Percentiles rank a stretch among this genome's conserved stretches.
phyloP scores from a whole-genome alignment of 64 coral and sea anemone species.

The Dendrophyllia cribrosa region DNA sequence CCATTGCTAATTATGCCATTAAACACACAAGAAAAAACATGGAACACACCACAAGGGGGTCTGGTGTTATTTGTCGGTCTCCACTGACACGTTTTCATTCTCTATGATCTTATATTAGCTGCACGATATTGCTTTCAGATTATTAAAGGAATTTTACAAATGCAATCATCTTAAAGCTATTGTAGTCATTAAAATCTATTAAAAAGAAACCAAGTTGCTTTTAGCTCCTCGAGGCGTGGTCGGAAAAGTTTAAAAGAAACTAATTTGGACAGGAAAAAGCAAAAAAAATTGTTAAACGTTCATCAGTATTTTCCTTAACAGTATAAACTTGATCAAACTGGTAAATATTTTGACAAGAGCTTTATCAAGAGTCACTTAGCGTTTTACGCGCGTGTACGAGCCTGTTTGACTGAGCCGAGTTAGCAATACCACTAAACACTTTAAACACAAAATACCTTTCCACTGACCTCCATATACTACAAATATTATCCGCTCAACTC shows the following conservation, averaged over 20 bases:
- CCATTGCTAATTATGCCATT: conserved; percentile 23
- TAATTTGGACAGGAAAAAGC: neutral
- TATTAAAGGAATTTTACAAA: conserved; percentile 19
- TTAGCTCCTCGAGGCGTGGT: neutral
- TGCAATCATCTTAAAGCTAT: neutral
- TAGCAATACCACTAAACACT: conserved; percentile 21
- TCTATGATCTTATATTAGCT: conserved; percentile 7
- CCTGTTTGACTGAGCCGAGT: neutral
- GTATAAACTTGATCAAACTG: neutral
- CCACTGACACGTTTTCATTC: conserved; percentile 1
- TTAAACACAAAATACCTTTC: neutral
- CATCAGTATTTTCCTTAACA: neutral
- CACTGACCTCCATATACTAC: neutral
- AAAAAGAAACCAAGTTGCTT: neutral
- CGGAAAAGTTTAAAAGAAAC: neutral
- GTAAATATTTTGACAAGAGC: conserved; percentile 30
- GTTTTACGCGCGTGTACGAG: conserved; percentile 17
- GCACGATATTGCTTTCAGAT: neutral
- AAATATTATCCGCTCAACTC: neutral
- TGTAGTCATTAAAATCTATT: neutral
- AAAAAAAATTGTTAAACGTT: neutral
- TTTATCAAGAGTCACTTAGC: conserved; percentile 23
- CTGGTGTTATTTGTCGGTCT: conserved; percentile 6
- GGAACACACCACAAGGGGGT: neutral
- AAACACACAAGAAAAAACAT: conserved; percentile 14